phyloP scores from a whole-genome alignment of 2,113 vertebrate genomes.

The Coturnix japonica region DNA sequence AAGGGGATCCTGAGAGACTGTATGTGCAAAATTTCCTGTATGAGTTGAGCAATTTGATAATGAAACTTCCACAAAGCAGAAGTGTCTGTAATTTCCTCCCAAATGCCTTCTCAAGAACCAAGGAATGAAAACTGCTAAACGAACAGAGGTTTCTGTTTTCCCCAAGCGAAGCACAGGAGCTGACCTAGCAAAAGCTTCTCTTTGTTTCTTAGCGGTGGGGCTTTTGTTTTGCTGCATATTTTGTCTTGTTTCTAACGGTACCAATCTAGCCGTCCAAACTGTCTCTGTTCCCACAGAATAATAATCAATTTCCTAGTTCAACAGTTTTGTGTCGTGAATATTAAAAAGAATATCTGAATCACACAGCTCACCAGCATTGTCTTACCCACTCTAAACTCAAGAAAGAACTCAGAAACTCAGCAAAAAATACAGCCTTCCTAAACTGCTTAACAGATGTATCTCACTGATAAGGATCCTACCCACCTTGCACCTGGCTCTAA shows the following conservation, averaged over 20 bases:
- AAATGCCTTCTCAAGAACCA: neutral
- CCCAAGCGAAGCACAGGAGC: conserved; percentile 8
- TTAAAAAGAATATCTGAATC: conserved; percentile 67
- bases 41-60: conserved; percentile 13
- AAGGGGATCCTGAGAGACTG: neutral
- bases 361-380: neutral
- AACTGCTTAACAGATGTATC: neutral
- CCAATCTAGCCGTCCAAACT: conserved; percentile 72
- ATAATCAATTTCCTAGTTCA: conserved; percentile 77
- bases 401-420: conserved; percentile 7
- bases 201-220: conserved; percentile 59
- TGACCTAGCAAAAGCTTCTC: conserved; percentile 69
- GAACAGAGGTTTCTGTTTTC: conserved; percentile 30
- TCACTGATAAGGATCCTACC: neutral
- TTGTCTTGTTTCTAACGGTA: conserved; percentile 61
- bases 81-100: conserved; percentile 16
- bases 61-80: conserved; percentile 12
- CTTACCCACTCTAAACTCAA: conserved; percentile 30
- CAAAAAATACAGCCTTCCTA: neutral
- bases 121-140: conserved; percentile 31
- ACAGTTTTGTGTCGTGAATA: conserved; percentile 75
- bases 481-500: neutral
- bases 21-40: neutral
- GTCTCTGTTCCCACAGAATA: conserved; percentile 75
- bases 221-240: conserved; percentile 58